Base-by-base conservation (phyloP, 1,140 invertebrate species). In the Drosophila sucinea region DNA sequence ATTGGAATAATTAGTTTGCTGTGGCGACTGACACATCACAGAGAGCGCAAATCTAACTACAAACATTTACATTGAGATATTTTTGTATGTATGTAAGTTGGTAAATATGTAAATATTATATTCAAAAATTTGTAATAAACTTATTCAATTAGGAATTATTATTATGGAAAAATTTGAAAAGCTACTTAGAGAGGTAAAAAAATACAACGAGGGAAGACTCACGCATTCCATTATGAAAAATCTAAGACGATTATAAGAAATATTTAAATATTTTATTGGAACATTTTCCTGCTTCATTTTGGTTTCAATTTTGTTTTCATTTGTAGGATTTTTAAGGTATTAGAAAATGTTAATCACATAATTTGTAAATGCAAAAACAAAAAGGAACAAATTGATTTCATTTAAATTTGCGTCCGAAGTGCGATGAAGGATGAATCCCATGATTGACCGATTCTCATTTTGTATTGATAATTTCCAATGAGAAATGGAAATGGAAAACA, bases 11-110 rank as follows among this genome's bases (percentile, higher is more conserved):
- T 40, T 40, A 55, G 63, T 41, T 38, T 55, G 40, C 41, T 23
- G 58, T 69, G 35, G 55, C 54, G 66, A 60, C 41, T 55, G 58
- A 73, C 68, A 75, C 55, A 66, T 67, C 60, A 70, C 65, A 61
- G 58, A 72, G 75, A 73, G 63, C 74, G 79, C 67, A 68, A 65
- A 40, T 70, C 82, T 85, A 85, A 82, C 82, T 85, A 85, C 82
- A 55, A 78, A 86, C 70, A 63, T 77, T 76, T 69, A 85, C 83
- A 85, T 66, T 70, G 58, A 85, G 75, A 85, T 69, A 70, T 17
- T 17, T 17, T 56, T 63, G 27, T 66, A 73, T 60, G 62, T 61
- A 61, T 40, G 35, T 61, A 61, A 7, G 35, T 29, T 35, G 23
- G 38, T 60, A 60, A 23, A 17, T 60, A 23, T 38, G 23, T 60